phyloP scores from a whole-genome alignment of 1,140 invertebrate genomes.

The Choristoneura fumiferana region DNA sequence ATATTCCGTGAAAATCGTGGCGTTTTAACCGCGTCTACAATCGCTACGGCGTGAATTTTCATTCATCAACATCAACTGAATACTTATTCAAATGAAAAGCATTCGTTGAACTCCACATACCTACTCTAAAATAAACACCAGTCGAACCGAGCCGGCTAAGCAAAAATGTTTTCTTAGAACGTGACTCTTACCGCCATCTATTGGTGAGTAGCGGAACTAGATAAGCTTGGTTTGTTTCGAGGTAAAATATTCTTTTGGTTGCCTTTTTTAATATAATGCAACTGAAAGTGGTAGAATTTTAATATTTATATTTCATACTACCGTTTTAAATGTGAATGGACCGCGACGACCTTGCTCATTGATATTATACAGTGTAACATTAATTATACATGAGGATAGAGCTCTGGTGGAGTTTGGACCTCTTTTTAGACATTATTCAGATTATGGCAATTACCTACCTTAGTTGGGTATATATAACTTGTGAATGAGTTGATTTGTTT shows the following conservation, averaged over 20 bases:
- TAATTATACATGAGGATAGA: constrained; percentile 66
- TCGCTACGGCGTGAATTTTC: constrained; percentile 3
- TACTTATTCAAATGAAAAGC: constrained; percentile 17
- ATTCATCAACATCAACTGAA: constrained; percentile 12
- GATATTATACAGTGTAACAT: constrained; percentile 47
- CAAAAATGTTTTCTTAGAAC: not conserved
- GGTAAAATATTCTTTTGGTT: not conserved
- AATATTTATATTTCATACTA: constrained; percentile 17
- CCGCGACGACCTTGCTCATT: constrained; percentile 71
- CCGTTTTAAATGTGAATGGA: constrained; percentile 37
- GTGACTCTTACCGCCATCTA: constrained; percentile 53
- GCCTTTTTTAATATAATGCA: constrained; percentile 7
- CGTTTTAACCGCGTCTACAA: not conserved
- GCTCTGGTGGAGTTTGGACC: constrained; percentile 19
- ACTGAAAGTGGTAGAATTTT: constrained; percentile 1
- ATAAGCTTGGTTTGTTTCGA: constrained; percentile 7
- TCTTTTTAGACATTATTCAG: constrained; percentile 19
- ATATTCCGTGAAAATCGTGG: too few species aligned
- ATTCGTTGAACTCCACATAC: not conserved
- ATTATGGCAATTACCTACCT: not conserved
- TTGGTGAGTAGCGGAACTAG: constrained; percentile 53
- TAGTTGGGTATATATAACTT: too few species aligned
- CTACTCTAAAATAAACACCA: constrained; percentile 15
- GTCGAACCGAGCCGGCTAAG: not conserved
- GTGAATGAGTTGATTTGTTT: too few species aligned